These are phyloP conservation scores for Apistogramma diplotaenia DNA, from an alignment of 2,113 vertebrate species.

Conservation along the genomic window DNA sequence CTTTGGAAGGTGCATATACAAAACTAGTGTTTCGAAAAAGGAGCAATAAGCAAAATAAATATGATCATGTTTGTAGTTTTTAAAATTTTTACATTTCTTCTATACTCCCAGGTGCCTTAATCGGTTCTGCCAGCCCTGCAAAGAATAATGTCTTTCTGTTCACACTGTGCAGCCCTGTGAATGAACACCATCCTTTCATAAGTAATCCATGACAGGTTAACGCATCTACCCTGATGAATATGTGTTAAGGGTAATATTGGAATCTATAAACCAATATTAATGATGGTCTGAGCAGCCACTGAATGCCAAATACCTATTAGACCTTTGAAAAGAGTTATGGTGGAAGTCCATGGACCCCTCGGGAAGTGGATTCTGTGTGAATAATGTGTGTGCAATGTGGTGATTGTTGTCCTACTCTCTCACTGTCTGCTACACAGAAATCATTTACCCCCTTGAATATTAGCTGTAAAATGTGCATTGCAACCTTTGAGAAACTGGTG, in stretches of 20 bases:
- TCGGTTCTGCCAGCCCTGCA: neutral
- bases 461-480: conserved; percentile 49
- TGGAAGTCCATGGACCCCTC: conserved; percentile 13
- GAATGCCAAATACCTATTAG: conserved; percentile 35
- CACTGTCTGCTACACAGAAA: conserved; percentile 50
- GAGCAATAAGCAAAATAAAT: neutral
- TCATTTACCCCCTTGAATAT: conserved; percentile 61
- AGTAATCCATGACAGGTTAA: conserved; percentile 27
- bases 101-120: neutral
- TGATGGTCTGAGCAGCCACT: conserved; percentile 23
- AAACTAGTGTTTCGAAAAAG: neutral
- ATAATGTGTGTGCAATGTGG: conserved; percentile 36
- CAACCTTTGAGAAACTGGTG: conserved; percentile 62
- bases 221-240: conserved; percentile 41
- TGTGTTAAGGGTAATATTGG: conserved; percentile 41
- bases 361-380: conserved; percentile 42
- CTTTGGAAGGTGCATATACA: neutral
- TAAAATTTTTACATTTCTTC: neutral
- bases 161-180: neutral
- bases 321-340: conserved; percentile 41
- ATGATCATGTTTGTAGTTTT: neutral
- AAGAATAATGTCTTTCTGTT: conserved; percentile 18
- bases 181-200: conserved; percentile 19
- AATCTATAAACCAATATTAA: conserved; percentile 39
- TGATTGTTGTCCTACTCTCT: conserved; percentile 46